Base-by-base conservation (phyloP, 2,888 invertebrate genomes). In the Drosophila pseudotalamancana region DNA sequence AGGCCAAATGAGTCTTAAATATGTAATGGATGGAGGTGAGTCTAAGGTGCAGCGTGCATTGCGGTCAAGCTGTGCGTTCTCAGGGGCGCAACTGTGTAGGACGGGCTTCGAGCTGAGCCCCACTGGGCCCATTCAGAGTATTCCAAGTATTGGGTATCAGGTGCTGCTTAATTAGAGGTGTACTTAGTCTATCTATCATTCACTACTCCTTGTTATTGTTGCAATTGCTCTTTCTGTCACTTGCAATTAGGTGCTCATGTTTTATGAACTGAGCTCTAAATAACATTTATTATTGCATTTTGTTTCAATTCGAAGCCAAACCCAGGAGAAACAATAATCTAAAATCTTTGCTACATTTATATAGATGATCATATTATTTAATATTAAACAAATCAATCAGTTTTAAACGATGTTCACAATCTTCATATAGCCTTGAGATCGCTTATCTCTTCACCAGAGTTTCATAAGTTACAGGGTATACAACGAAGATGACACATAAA, bases 1-100 rank as follows among this genome's bases (percentile, higher is more conserved):
- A 84, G 75, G 72, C 71, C 63, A 81, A 84, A 72, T 89, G 82
- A 84, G 71, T 77, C 54, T 61, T 71, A 57, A 70, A 60, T 57
- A 34, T 40, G 66, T 62, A 70, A 69, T 63, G 65, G 51, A 49
- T 43, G 64, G 62, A 21, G 19, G 21, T 14, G 32, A 19, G 31
- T 42, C 21, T 48, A 14, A 25, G 9, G 40, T 59, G 42, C 48
- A 48, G 48, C 63, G 62, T 21, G 12, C 40, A 40, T 40, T 4
- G 23, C 23, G 67, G 56, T 37, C 37, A 16, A 32, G 16, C 11
- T 56, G 23, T 9, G 34, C 34, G 18, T 9, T 34, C 16, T 1
- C 9, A 8, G n/a, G 21, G 21, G 21, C 14, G 1, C 6, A 19
- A 12, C 16, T 18, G 9, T 25, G n/a, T 50, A 5, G 25, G 29